These are phyloP conservation scores for Actias luna DNA, from an alignment of 2,888 invertebrate species.

Conservation along the genomic window DNA sequence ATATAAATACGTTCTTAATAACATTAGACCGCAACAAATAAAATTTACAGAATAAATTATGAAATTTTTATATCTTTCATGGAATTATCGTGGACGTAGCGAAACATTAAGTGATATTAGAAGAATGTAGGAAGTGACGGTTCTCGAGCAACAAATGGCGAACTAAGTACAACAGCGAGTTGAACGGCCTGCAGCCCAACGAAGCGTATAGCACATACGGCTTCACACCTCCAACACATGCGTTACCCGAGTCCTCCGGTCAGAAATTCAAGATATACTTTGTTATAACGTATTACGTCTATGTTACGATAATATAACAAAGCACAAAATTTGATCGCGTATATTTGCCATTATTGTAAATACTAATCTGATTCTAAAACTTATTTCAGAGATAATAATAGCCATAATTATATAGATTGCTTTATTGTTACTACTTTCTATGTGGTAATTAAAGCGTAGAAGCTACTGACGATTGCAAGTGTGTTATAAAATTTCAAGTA, in stretches of 20 bases:
- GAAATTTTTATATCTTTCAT: not conserved
- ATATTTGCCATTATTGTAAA: too few species aligned
- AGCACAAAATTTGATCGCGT: too few species aligned
- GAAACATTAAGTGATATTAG: slow-evolving; percentile 9
- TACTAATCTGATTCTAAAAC: too few species aligned
- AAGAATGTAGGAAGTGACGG: slow-evolving; percentile 69
- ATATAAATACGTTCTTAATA: not conserved
- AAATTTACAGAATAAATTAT: not conserved
- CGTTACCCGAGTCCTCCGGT: slow-evolving; percentile 15
- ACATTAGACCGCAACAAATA: not conserved
- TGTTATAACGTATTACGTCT: not conserved
- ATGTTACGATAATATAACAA: too few species aligned
- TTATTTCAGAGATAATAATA: too few species aligned
- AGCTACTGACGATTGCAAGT: too few species aligned
- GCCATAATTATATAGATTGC: too few species aligned
- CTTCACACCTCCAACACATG: slow-evolving; percentile 49
- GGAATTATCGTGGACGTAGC: not conserved
- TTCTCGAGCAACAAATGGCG: slow-evolving; percentile 61
- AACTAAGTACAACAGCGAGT: slow-evolving; percentile 65
- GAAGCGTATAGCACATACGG: slow-evolving; percentile 63
- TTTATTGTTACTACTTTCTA: too few species aligned
- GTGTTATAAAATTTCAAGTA: not conserved
- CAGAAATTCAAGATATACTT: not conserved
- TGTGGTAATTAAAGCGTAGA: too few species aligned
- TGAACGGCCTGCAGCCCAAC: slow-evolving; percentile 69